Percentiles rank a stretch among this genome's conserved stretches.
These are phyloP conservation scores for Sarcophaga rosellei DNA, from an alignment of 2,888 invertebrate species.

Conservation along the genomic window DNA sequence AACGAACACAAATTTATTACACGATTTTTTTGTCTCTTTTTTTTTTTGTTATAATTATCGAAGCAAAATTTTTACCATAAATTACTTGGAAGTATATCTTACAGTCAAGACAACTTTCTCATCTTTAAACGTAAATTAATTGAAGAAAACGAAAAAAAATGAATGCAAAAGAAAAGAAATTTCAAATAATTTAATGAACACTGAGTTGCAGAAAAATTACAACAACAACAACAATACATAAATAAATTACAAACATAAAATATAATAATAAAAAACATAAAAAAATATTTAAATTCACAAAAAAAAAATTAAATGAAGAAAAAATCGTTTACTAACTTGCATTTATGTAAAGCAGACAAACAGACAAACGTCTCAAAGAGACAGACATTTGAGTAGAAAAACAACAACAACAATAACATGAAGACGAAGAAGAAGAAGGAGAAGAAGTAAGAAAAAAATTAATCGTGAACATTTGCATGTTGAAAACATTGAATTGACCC, in stretches of 20 bases:
- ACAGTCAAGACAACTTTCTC: conserved; percentile 55
- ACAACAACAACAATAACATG: no score
- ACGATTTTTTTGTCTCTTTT: background rate
- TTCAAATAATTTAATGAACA: conserved; percentile 49
- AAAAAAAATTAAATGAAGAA: no score
- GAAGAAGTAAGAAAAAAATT: background rate
- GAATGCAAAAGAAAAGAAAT: conserved; percentile 24
- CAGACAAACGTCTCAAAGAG: conserved; percentile 8
- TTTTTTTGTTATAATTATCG: conserved; percentile 38
- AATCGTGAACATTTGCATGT: conserved; percentile 59
- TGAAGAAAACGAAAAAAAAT: conserved; percentile 39
- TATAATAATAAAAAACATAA: background rate
- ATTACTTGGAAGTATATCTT: conserved; percentile 21
- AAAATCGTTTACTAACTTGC: background rate
- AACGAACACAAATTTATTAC: conserved; percentile 36
- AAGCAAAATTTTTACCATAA: conserved; percentile 40
- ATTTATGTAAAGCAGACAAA: conserved; percentile 16
- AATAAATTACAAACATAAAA: conserved; percentile 59
- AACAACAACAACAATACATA: background rate
- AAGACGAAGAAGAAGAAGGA: no score
- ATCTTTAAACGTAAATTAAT: conserved; percentile 53
- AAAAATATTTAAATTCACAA: background rate
- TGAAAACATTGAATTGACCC: conserved; percentile 62
- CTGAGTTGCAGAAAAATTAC: background rate
- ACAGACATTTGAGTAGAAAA: background rate